phyloP scores from a whole-genome alignment of 2,888 invertebrate genomes.

The Trachelus troglodyta region DNA sequence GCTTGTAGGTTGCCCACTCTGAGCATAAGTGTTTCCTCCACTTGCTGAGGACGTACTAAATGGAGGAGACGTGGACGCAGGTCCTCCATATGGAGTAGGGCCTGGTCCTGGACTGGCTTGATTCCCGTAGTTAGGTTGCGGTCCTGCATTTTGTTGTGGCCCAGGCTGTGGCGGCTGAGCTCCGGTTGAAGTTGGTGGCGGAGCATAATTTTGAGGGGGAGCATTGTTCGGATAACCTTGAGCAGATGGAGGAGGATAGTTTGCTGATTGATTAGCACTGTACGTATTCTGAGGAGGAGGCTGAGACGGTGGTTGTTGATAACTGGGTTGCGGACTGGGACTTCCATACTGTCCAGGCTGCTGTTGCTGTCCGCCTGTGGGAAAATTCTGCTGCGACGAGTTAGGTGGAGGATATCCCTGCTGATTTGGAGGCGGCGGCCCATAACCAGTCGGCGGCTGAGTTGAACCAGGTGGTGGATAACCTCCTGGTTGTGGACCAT shows the following conservation, averaged over 20 bases:
- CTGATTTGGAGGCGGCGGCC: conserved; percentile 75
- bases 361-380: conserved; percentile 64
- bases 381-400: conserved; percentile 63
- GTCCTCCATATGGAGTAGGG: conserved; percentile 61
- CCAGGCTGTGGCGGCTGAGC: conserved; percentile 54
- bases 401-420: conserved; percentile 75
- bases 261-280: conserved; percentile 59
- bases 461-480: conserved; percentile 73
- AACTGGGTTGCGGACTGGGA: conserved; percentile 63
- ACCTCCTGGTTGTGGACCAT: conserved; percentile 64
- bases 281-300: conserved; percentile 60
- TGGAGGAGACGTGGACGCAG: conserved; percentile 63
- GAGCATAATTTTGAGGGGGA: conserved; percentile 63
- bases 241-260: conserved; percentile 67
- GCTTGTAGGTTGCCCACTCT: conserved; percentile 61
- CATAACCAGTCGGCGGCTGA: conserved; percentile 71
- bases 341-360: conserved; percentile 63
- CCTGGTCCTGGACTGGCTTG: conserved; percentile 69
- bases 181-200: conserved; percentile 67
- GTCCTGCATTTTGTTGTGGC: conserved; percentile 70
- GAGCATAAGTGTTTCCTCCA: conserved; percentile 61
- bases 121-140: conserved; percentile 67
- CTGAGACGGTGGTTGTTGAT: conserved; percentile 54
- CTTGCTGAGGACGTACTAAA: conserved; percentile 57
- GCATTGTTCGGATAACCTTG: conserved; percentile 68